Evolutionary conservation across 2,888 invertebrate species (phyloP).

Genomic region (Philhelius pedissequus): DNA sequence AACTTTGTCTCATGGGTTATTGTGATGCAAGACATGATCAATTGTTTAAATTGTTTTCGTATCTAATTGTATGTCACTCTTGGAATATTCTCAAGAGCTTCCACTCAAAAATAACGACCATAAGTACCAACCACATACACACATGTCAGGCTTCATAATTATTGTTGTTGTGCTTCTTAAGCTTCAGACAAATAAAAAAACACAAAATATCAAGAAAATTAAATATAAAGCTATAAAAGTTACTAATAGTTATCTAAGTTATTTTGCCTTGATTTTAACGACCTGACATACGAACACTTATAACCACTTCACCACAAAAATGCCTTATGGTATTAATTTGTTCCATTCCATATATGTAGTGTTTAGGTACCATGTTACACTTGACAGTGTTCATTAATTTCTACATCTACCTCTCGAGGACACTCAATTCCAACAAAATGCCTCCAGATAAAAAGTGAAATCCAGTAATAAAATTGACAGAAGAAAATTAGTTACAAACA

Average conservation of each 20-base stretch:
- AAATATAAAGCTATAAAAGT: background rate
- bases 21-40: background rate
- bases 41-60: background rate
- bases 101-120: background rate
- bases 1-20: background rate
- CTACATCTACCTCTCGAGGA: constrained; percentile 27
- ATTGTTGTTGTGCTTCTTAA: background rate
- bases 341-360: too few species aligned
- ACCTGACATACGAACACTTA: background rate
- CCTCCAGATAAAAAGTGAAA: background rate
- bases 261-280: constrained; percentile 32
- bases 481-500: constrained; percentile 12
- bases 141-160: background rate
- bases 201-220: background rate
- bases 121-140: background rate
- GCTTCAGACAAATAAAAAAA: background rate
- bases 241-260: constrained; percentile 3
- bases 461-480: background rate
- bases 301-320: background rate
- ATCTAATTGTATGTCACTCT: background rate
- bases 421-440: background rate
- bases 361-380: too few species aligned
- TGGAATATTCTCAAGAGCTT: background rate
- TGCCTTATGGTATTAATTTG: constrained; percentile 29
- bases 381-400: constrained; percentile 58